Conservation (phyloP, 2,797 vertebrate genomes). For the Alcedo quadribrachys region DNA sequence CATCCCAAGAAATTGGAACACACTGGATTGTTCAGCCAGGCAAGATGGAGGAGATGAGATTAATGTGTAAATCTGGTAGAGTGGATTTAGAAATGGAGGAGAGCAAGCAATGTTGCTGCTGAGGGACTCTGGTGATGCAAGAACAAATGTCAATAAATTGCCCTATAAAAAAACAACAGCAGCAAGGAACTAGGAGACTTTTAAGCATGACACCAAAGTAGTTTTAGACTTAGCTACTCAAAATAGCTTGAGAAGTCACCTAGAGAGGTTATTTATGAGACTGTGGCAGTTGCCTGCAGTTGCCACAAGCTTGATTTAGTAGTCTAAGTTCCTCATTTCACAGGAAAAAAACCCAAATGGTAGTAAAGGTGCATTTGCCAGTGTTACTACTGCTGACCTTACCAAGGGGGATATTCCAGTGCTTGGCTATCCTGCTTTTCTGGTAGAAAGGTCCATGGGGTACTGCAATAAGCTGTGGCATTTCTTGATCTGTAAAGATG, state of each 20-base stretch:
- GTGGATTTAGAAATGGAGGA: neutral
- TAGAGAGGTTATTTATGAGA: neutral
- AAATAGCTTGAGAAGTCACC: neutral
- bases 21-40: neutral
- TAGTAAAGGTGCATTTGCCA: neutral
- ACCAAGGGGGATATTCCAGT: neutral
- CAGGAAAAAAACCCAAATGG: neutral
- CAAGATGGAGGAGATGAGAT: neutral
- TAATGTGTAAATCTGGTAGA: neutral
- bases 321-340: conserved; percentile 13
- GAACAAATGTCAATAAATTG: neutral
- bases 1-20: neutral
- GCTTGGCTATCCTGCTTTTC: neutral
- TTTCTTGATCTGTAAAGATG: neutral
- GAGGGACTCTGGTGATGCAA: neutral
- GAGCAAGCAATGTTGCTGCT: neutral
- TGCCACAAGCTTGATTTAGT: conserved; percentile 16
- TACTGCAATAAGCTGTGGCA: neutral
- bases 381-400: neutral
- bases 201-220: neutral
- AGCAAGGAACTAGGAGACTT: neutral
- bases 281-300: neutral
- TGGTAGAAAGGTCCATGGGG: neutral
- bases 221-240: neutral
- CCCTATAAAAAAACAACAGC: neutral